phyloP scores from a whole-genome alignment of 2,797 vertebrate genomes.

The Merluccius polli region DNA sequence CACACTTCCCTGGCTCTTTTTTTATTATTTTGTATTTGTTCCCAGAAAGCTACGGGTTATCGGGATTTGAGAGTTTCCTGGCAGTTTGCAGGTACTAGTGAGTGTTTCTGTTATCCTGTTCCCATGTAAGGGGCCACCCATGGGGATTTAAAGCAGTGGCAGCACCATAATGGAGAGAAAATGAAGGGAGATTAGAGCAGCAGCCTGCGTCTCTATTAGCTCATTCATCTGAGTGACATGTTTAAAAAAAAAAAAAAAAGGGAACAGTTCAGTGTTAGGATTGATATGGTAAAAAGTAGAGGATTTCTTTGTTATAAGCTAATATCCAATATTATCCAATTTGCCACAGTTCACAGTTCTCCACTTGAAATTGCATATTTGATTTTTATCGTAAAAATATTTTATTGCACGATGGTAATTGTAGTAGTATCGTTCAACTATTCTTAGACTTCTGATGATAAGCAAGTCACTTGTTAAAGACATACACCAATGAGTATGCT shows the following conservation, averaged over 20 bases:
- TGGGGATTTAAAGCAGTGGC: not conserved
- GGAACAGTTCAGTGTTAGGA: not conserved
- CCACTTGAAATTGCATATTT: not conserved
- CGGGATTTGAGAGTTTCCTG: not conserved
- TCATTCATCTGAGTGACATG: slow-evolving; percentile 45
- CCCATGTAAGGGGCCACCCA: not conserved
- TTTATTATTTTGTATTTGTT: not conserved
- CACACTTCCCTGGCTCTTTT: not conserved
- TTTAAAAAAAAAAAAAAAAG: slow-evolving; percentile 24
- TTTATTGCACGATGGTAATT: slow-evolving; percentile 16
- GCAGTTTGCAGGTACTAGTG: not conserved
- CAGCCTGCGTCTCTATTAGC: slow-evolving; percentile 17
- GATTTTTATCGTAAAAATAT: not conserved
- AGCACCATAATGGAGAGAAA: slow-evolving; percentile 13
- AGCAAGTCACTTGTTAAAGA: not conserved
- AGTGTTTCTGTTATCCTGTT: not conserved
- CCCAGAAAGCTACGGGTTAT: not conserved
- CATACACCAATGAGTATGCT: not conserved
- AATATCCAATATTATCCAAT: slow-evolving; percentile 31
- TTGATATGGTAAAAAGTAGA: slow-evolving; percentile 4
- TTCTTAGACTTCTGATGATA: not conserved
- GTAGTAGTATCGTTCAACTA: not conserved
- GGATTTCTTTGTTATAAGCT: slow-evolving; percentile 8
- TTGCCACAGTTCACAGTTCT: not conserved
- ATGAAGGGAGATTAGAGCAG: slow-evolving; percentile 35